These are phyloP conservation scores for Hymenopus coronatus DNA, from an alignment of 2,888 invertebrate genomes.

Conservation along the genomic window DNA sequence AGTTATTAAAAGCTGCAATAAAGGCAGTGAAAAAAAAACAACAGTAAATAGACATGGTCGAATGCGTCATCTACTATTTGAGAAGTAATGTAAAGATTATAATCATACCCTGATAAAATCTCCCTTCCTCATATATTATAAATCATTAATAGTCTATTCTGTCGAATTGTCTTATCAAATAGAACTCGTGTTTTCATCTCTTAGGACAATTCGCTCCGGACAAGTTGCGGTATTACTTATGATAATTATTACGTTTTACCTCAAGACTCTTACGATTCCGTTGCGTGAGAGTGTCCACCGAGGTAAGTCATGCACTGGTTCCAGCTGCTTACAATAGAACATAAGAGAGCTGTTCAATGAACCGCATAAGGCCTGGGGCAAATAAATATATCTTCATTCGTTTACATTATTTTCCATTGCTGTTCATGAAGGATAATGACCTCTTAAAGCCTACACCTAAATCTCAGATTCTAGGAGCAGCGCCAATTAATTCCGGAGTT, in stretches of 20 bases:
- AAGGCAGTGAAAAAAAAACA: too few species aligned
- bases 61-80: too few species aligned
- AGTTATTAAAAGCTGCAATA: too few species aligned
- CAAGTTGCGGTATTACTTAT: too few species aligned
- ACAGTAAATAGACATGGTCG: too few species aligned
- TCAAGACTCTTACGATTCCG: neutral
- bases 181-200: too few species aligned
- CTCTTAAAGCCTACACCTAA: neutral
- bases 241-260: neutral
- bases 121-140: too few species aligned
- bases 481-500: neutral
- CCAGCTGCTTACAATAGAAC: neutral
- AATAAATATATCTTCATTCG: neutral
- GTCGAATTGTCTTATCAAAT: too few species aligned
- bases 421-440: neutral
- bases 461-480: neutral
- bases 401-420: neutral
- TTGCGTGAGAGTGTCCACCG: neutral
- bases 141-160: too few species aligned
- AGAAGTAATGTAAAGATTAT: too few species aligned
- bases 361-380: neutral
- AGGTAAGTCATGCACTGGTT: neutral
- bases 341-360: neutral
- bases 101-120: too few species aligned
- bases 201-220: too few species aligned